These are phyloP conservation scores for Drosophila grimshawi DNA, from an alignment of 1,140 invertebrate genomes.

Conservation along the genomic window DNA sequence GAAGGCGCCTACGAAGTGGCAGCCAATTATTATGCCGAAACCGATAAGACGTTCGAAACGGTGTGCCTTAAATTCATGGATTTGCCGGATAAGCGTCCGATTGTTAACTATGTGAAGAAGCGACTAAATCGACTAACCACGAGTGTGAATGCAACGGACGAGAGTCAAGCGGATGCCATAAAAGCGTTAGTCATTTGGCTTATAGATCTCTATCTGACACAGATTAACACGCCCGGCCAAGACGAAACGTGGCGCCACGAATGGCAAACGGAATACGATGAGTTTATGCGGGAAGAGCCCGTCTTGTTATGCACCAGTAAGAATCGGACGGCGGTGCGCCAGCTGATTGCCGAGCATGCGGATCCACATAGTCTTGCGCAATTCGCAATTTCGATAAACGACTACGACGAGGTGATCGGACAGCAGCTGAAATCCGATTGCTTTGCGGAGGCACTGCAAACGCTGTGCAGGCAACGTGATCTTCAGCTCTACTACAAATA, in stretches of 20 bases:
- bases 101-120: conserved; percentile 93
- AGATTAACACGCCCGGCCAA: conserved; percentile 87
- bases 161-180: conserved; percentile 88
- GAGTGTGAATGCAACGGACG: conserved; percentile 70
- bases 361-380: conserved; percentile 95
- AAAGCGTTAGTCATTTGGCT: conserved; percentile 97
- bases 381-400: conserved; percentile 92
- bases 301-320: conserved; percentile 90
- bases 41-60: conserved; percentile 96
- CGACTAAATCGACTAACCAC: conserved; percentile 86
- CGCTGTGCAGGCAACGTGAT: conserved; percentile 90
- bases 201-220: conserved; percentile 95
- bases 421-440: conserved; percentile 94
- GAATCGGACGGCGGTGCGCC: conserved; percentile 93
- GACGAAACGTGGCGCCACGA: conserved; percentile 85
- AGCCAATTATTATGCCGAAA: conserved; percentile 94
- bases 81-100: conserved; percentile 91
- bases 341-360: conserved; percentile 96
- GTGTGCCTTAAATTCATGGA: conserved; percentile 96
- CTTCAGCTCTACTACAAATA: conserved; percentile 93
- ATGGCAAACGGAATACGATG: conserved; percentile 88
- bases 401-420: conserved; percentile 95
- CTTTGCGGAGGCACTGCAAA: conserved; percentile 90
- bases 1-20: conserved; percentile 93
- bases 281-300: conserved; percentile 88